These are phyloP conservation scores for Delphinus delphis DNA, from an alignment of 2,113 vertebrate genomes.

Conservation along the genomic window DNA sequence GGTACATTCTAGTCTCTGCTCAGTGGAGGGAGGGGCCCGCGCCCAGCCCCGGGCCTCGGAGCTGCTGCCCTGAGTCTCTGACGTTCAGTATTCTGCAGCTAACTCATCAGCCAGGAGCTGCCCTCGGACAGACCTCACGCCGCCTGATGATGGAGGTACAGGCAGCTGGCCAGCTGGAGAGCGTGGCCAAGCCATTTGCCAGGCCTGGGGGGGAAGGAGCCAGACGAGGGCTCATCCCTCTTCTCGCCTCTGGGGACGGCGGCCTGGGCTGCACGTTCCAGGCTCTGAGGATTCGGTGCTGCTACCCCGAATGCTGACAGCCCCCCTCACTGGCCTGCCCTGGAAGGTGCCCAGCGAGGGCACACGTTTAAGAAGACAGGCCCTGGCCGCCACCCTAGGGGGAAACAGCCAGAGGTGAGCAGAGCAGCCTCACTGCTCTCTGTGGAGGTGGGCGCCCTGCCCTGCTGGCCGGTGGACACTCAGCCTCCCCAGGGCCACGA, in stretches of 20 bases:
- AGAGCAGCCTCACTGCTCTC: neutral
- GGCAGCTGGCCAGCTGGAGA: neutral
- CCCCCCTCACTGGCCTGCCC: neutral
- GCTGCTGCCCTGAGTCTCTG: neutral
- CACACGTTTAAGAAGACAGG: neutral
- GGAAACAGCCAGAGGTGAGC: fast-evolving
- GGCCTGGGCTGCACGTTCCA: neutral
- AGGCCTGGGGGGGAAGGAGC: neutral
- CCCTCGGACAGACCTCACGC: neutral
- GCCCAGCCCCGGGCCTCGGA: neutral
- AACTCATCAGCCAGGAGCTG: neutral
- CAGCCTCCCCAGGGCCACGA: neutral
- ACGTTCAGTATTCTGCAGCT: fast-evolving
- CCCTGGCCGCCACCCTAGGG: too few relatives aligned
- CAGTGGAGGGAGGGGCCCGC: fast-evolving
- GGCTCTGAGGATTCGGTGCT: neutral
- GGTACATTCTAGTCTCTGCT: fast-evolving
- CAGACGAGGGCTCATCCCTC: fast-evolving
- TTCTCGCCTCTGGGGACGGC: neutral
- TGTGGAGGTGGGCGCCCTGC: fast-evolving
- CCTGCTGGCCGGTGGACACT: neutral
- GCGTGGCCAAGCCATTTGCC: fast-evolving
- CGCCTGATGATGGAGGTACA: neutral
- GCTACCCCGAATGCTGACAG: neutral
- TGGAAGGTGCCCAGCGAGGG: neutral